Percentiles rank a stretch among this genome's conserved stretches.
phyloP scores from a whole-genome alignment of 2,797 vertebrate genomes.

The Trematomus bernacchii region DNA sequence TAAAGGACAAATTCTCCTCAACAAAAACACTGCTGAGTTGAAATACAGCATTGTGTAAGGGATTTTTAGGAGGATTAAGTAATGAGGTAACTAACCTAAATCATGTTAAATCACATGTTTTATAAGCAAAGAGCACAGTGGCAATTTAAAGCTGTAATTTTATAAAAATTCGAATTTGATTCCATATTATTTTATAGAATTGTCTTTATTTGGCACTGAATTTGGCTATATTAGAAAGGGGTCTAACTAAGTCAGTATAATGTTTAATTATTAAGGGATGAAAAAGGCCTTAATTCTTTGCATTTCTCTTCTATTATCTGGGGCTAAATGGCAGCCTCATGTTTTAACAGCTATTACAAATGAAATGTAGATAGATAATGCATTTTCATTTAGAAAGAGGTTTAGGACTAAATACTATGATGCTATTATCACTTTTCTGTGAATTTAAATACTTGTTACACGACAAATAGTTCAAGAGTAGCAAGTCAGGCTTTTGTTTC shows the following conservation, averaged over 20 bases:
- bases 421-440: background rate
- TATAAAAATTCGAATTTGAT: background rate
- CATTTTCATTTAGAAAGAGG: too few relatives aligned
- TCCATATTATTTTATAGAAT: background rate
- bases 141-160: background rate
- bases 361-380: too few relatives aligned
- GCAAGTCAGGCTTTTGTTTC: slow-evolving; percentile 7
- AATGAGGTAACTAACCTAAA: background rate
- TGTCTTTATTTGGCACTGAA: background rate
- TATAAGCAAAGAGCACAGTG: background rate
- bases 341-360: background rate
- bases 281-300: too few relatives aligned
- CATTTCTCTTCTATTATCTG: too few relatives aligned
- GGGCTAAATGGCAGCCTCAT: background rate
- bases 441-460: background rate
- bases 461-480: background rate
- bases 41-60: background rate
- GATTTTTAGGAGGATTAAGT: background rate
- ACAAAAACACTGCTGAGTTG: background rate
- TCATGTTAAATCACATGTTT: background rate
- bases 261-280: too few relatives aligned
- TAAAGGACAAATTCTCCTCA: background rate
- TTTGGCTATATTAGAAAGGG: background rate
- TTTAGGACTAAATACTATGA: background rate
- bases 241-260: too few relatives aligned